Conservation (phyloP, 37 sponge, comb jelly and placozoan genomes). For the Aphrocallistes beatrix region DNA sequence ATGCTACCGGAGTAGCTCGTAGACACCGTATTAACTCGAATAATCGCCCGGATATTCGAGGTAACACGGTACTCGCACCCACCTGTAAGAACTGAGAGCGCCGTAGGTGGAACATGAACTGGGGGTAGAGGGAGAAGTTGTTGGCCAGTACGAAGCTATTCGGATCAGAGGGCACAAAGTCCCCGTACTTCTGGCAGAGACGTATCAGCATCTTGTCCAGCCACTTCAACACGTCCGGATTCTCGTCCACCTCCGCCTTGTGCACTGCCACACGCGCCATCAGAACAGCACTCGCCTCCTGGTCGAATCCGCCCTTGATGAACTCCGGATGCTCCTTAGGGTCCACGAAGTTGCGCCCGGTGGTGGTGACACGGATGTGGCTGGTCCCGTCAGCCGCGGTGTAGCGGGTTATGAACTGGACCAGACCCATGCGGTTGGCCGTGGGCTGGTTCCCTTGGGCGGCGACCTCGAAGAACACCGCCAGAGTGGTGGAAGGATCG, state of each 20-base stretch:
- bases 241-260: constrained; percentile 84
- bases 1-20: neutral
- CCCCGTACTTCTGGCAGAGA: constrained; percentile 98
- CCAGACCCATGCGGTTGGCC: constrained; percentile 33
- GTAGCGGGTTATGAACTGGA: constrained; percentile 96
- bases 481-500: constrained; percentile 65
- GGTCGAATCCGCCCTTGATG: constrained; percentile 85
- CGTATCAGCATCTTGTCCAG: constrained; percentile 92
- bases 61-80: neutral
- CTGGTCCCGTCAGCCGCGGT: constrained; percentile 85
- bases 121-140: constrained; percentile 91
- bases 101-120: constrained; percentile 98
- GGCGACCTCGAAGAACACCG: constrained; percentile 75
- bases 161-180: constrained; percentile 80
- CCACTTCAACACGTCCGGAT: constrained; percentile 95
- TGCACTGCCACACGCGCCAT: constrained; percentile 84
- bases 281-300: constrained; percentile 80
- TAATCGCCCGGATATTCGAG: neutral
- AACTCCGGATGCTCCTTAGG: constrained; percentile 15
- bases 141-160: constrained; percentile 85
- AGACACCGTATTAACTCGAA: neutral
- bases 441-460: constrained; percentile 28
- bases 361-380: constrained; percentile 91
- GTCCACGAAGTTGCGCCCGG: constrained; percentile 84
- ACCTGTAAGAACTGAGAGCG: constrained; percentile 90